A percentile compares a stretch with the other conserved stretches of the same genome.
Evolutionary conservation across 1,140 invertebrate species (phyloP).

Genomic region (Spodoptera frugiperda): DNA sequence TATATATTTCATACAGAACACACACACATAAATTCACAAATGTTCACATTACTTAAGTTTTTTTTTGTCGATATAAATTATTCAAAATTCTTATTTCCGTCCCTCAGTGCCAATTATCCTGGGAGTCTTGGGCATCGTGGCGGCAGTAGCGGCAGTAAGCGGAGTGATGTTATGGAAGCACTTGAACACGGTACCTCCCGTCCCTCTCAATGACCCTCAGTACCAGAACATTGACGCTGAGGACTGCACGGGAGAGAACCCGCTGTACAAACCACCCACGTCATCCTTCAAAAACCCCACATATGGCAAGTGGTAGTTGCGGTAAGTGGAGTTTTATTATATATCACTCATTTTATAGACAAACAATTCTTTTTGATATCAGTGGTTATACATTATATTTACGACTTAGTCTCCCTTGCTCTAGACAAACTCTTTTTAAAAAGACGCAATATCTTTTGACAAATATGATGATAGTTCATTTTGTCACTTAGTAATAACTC

Average conservation of each 20-base stretch:
- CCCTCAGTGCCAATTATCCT: conserved; percentile 67
- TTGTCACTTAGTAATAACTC: too few species aligned
- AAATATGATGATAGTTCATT: too few species aligned
- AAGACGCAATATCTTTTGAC: too few species aligned
- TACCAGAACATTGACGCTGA: conserved; percentile 95
- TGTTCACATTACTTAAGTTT: too few species aligned
- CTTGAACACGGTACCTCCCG: conserved; percentile 92
- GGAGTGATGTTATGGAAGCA: conserved; percentile 90
- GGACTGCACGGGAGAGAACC: conserved; percentile 86
- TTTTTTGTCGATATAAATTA: too few species aligned
- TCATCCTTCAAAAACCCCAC: conserved; percentile 82
- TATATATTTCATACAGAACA: too few species aligned
- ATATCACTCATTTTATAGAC: too few species aligned
- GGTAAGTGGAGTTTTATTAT: conserved; percentile 58
- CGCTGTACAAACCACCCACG: conserved; percentile 79
- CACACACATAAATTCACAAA: too few species aligned
- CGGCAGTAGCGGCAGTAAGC: conserved; percentile 92
- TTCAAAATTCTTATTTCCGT: conserved; percentile 18
- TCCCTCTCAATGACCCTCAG: conserved; percentile 93
- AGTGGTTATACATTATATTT: too few species aligned
- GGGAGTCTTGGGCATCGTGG: conserved; percentile 93
- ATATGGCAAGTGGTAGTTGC: conserved; percentile 75
- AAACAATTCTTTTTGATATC: too few species aligned
- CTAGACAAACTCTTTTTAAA: too few species aligned
- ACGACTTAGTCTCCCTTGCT: too few species aligned